A percentile compares a stretch with the other conserved stretches of the same genome.
phyloP scores from a whole-genome alignment of 2,797 vertebrate genomes.

The Spinus pinus region DNA sequence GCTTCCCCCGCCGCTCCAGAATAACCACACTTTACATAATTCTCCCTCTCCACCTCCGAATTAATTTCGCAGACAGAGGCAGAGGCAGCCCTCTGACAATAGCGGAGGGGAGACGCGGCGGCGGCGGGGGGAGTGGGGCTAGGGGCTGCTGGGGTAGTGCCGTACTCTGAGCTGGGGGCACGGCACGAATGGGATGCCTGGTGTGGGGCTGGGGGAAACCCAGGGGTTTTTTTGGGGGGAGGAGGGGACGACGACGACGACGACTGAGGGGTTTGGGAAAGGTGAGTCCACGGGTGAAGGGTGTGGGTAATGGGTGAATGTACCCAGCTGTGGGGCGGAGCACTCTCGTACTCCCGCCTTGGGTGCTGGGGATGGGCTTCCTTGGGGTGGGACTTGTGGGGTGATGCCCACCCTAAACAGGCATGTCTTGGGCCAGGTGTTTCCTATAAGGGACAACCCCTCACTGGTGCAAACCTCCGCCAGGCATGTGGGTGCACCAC shows the following conservation, averaged over 20 bases:
- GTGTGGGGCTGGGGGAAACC: not conserved
- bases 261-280: not conserved
- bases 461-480: not conserved
- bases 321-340: not conserved
- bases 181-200: fast-evolving
- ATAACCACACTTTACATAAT: slow-evolving; percentile 73
- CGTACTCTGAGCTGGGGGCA: not conserved
- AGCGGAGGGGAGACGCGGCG: not conserved
- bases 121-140: not conserved
- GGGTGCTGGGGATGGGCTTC: not conserved
- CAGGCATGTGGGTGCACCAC: not conserved
- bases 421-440: not conserved
- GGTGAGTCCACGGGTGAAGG: not conserved
- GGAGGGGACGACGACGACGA: fast-evolving
- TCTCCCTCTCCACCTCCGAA: slow-evolving; percentile 66
- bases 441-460: not conserved
- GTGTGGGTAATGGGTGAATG: not conserved
- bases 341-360: fast-evolving
- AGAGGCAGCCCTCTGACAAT: slow-evolving; percentile 29
- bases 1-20: slow-evolving; percentile 64
- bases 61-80: slow-evolving; percentile 63
- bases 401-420: not conserved
- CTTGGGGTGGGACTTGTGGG: not conserved
- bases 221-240: no score
- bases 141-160: not conserved